phyloP scores from a whole-genome alignment of 2,888 invertebrate species.

The Macaria notata region DNA sequence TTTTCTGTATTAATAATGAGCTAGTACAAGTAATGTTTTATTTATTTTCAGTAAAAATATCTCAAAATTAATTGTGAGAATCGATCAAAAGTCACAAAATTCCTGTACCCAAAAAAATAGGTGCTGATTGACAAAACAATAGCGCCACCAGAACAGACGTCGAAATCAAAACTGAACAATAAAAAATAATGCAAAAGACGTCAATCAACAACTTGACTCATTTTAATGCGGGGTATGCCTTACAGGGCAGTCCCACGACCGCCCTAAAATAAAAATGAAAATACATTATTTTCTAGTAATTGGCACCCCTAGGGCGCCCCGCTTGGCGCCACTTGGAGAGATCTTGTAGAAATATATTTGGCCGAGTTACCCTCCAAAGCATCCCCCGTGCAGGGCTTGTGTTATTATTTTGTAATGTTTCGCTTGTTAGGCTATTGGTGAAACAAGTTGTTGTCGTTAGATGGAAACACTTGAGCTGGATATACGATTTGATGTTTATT shows the following conservation, averaged over 20 bases:
- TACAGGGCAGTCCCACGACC: constrained; percentile 78
- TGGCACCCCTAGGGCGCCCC: constrained; percentile 76
- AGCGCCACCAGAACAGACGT: constrained; percentile 56
- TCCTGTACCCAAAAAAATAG: constrained; percentile 13
- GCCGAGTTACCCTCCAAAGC: constrained; percentile 49
- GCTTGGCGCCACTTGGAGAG: constrained; percentile 75
- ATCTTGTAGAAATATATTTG: constrained; percentile 75
- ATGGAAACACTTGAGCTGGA: constrained; percentile 21
- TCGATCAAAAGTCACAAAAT: background rate
- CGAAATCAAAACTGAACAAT: constrained; percentile 71
- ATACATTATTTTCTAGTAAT: constrained; percentile 78
- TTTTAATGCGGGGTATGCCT: constrained; percentile 76
- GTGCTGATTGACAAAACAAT: constrained; percentile 38
- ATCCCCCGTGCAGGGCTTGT: constrained; percentile 55
- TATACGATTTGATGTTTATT: background rate
- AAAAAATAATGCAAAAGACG: constrained; percentile 60
- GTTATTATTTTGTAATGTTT: constrained; percentile 69
- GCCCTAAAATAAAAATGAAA: constrained; percentile 80
- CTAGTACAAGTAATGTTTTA: no score
- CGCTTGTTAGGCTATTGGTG: constrained; percentile 52
- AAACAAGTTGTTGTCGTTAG: constrained; percentile 39
- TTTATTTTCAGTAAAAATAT: no score
- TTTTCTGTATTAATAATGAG: no score
- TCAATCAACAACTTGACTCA: constrained; percentile 71
- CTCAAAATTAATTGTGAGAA: no score